These are phyloP conservation scores for Luidia sarsii DNA, from an alignment of 53 echinoderm and acorn worm genomes.

Conservation along the genomic window DNA sequence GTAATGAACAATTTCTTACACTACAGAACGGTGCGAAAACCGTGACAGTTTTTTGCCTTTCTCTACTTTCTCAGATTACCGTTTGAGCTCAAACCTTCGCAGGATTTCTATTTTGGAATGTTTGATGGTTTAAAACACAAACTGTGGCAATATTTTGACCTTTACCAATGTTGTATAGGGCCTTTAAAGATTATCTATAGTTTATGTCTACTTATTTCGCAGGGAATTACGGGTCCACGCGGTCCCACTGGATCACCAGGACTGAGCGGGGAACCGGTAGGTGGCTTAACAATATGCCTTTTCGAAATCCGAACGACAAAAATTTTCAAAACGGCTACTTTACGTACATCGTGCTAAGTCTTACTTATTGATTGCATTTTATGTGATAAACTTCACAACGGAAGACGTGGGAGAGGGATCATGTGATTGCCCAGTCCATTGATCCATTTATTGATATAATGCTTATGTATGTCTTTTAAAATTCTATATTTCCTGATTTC, in stretches of 20 bases:
- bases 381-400: not conserved
- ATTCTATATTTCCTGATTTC: not conserved
- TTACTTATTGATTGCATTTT: not conserved
- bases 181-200: not conserved
- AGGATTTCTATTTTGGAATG: too few relatives aligned
- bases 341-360: not conserved
- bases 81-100: too few relatives aligned
- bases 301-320: not conserved
- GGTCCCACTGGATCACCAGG: slow-evolving; percentile 26
- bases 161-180: too few relatives aligned
- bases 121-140: too few relatives aligned
- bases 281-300: too few relatives aligned
- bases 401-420: not conserved
- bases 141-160: too few relatives aligned
- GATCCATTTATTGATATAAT: not conserved
- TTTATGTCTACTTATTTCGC: not conserved
- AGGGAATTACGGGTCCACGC: slow-evolving; percentile 28
- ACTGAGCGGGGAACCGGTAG: slow-evolving; percentile 27
- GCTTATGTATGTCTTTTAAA: not conserved
- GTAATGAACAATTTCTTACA: too few relatives aligned
- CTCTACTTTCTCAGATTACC: not conserved
- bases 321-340: not conserved
- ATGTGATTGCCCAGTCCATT: not conserved
- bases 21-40: not conserved
- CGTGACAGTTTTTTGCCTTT: not conserved